Evolutionary conservation across 2,888 invertebrate genomes (phyloP), one percentile per base, ranked within the genome.

Genomic region (Lasioglossum calceatum): DNA sequence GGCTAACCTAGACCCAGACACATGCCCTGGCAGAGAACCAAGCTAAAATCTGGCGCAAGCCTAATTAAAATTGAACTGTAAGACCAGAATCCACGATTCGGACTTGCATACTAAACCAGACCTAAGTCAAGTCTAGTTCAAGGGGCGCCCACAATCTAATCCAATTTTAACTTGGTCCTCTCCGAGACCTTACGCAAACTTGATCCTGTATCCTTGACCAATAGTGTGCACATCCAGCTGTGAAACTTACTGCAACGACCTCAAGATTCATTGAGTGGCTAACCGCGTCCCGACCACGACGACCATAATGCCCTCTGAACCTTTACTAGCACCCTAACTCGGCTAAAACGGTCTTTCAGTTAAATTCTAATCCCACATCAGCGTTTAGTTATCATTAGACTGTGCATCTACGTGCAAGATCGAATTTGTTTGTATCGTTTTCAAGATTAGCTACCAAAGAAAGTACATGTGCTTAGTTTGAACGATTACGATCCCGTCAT

Each of bases 211-310:
- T 54, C 54, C 10, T 54, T 54, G 54, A 54, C 54, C 54, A 54
- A 54, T 54, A 54, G 23, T 54, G 54, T 10, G n/a, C 54, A 54
- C 54, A 54, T 54, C n/a, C 54, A 54, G 54, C 54, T 54, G 54
- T 54, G 54, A 54, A 54, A 54, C 23, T 54, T 54, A 54, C n/a
- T 54, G 54, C 54, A 54, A 54, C 54, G 54, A 54, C 54, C 54
- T 54, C n/a, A 54, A 54, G 54, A 54, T 54, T n/a, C 54, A 54
- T 54, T 54, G 54, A 54, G 54, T 54, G 54, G 54, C n/a, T 54
- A 54, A 54, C 54, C 54, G 10, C 54, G 54, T 54, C 54, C 23
- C 23, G n/a, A n/a, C 54, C 54, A n/a, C 54, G 1, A n/a, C 54
- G 54, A 54, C 54, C 54, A n/a, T 54, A 54, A 54, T 54, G n/a